Base-by-base conservation (phyloP, 2,888 invertebrate genomes). In the Troides aeacus region DNA sequence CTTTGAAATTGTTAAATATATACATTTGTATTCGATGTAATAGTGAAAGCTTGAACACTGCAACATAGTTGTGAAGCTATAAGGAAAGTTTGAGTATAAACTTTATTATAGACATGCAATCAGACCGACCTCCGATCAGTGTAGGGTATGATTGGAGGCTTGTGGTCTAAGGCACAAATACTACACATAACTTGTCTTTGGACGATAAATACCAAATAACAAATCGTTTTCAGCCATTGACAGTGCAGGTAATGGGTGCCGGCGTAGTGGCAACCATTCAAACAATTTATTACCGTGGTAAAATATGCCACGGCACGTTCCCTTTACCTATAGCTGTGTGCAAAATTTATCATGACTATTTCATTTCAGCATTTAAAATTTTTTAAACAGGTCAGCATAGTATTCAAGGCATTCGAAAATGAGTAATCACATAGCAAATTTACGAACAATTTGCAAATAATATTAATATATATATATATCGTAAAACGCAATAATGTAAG, bases 151-250 rank as follows among this genome's bases (percentile, higher is more conserved):
- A 69, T 73, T 75, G 60, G 23, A 39, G 63, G 74, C 74, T 76
- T 73, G 71, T 70, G 68, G 70, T 74, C 71, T 78, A 71, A 80
- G 84, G 82, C 83, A 83, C 79, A 81, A 81, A 83, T 81, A 81
- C 77, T 75, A 69, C 46, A 74, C 80, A 86, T 86, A 85, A 85
- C 81, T 87, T 78, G 74, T 84, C 79, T 83, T 85, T 86, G 84
- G 74, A 77, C 79, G 73, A 80, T 84, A 84, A 83, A 83, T 81
- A 81, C 74, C 77, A 75, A 81, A 77, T 80, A 80, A 82, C 76
- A 78, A 82, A 80, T 81, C 78, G 81, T 81, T 84, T 75, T 77
- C 77, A 81, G 76, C 78, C 80, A 83, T 81, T 82, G 77, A 79
- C 77, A 77, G 76, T 74, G 72, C 71, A 74, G 76, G 79, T 82